Conservation (phyloP, 2,888 invertebrate species). For the Tiliacea citrago region DNA sequence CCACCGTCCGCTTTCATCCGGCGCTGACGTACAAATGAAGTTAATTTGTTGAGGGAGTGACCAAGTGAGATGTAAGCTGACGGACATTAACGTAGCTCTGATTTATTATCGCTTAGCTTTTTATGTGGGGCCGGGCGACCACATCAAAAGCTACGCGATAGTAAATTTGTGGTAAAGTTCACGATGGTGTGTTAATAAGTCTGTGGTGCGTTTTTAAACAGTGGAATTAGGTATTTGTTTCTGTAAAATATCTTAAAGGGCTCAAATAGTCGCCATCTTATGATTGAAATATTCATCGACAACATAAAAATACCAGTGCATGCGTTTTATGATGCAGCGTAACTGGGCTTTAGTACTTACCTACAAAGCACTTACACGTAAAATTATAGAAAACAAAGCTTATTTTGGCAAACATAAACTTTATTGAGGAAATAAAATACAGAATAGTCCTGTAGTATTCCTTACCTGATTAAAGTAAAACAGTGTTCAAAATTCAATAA, state of each 20-base stretch:
- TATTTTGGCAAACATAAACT: background rate
- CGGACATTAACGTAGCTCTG: conserved; percentile 39
- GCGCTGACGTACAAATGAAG: conserved; percentile 47
- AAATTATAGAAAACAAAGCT: background rate
- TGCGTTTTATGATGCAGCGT: background rate
- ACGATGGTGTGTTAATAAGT: conserved; percentile 4
- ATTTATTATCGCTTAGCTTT: conserved; percentile 49
- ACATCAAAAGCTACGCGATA: too few relatives aligned
- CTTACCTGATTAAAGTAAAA: background rate
- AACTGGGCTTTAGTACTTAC: too few relatives aligned
- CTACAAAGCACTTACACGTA: background rate
- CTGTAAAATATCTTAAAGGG: background rate
- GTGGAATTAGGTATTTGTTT: background rate
- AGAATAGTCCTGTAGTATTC: background rate
- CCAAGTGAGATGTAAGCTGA: conserved; percentile 61
- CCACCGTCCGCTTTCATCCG: conserved; percentile 5
- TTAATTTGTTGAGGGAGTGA: conserved; percentile 64
- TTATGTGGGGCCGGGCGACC: conserved; percentile 48
- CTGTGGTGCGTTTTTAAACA: background rate
- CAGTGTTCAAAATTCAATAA: background rate
- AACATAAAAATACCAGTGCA: background rate
- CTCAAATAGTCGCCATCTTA: background rate
- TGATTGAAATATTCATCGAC: background rate
- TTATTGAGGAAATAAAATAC: background rate
- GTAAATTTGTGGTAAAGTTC: too few relatives aligned